A percentile compares a stretch with the other conserved stretches of the same genome.
Evolutionary conservation across 2,888 invertebrate genomes (phyloP).

Genomic region (Pachymerium ferrugineum): DNA sequence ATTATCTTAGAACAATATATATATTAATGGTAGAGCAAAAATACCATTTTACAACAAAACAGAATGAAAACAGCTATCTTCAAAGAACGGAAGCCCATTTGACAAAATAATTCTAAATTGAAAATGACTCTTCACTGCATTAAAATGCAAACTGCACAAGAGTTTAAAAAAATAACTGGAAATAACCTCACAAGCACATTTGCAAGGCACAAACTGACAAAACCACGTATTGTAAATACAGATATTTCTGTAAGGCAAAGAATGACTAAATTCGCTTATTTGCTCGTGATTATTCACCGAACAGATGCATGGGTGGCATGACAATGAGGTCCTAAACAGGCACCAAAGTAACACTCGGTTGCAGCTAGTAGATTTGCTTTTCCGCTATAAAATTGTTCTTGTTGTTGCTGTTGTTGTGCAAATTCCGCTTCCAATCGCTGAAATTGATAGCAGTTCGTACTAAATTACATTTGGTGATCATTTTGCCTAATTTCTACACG

Average conservation of each 20-base stretch:
- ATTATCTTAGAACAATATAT: not conserved
- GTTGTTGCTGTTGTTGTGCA: not conserved
- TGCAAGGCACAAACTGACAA: not conserved
- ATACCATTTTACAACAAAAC: not conserved
- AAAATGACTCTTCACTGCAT: not conserved
- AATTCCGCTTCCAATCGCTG: slow-evolving; percentile 24
- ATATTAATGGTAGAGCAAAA: not conserved
- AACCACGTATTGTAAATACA: not conserved
- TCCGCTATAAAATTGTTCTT: slow-evolving; percentile 18
- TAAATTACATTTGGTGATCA: no score
- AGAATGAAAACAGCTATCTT: not conserved
- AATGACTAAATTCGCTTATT: not conserved
- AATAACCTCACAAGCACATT: not conserved
- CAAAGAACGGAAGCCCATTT: not conserved
- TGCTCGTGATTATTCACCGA: not conserved
- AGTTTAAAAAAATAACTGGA: not conserved
- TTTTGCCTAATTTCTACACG: not conserved
- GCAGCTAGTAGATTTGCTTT: not conserved
- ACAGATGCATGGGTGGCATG: not conserved
- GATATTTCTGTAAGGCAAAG: not conserved
- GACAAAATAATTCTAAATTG: not conserved
- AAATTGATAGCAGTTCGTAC: not conserved
- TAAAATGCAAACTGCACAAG: not conserved
- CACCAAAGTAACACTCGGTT: slow-evolving; percentile 16
- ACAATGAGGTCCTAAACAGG: slow-evolving; percentile 3